A percentile compares a stretch with the other conserved stretches of the same genome.
Conservation (phyloP, 2,797 vertebrate species). For the Eulemur albifrons region DNA sequence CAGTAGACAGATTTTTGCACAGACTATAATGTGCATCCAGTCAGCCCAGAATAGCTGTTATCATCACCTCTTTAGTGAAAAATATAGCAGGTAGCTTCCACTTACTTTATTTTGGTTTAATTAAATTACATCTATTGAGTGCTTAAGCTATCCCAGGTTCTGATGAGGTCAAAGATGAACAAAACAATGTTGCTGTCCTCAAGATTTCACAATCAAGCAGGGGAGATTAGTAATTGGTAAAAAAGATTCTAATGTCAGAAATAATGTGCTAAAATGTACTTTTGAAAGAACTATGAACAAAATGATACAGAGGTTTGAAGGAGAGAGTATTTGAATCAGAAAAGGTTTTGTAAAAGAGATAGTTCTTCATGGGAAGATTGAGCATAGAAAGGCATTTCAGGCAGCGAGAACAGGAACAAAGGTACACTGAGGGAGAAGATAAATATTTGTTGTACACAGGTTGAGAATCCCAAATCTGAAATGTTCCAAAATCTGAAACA, state of each 20-base stretch:
- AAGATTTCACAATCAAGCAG: background rate
- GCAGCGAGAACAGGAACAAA: background rate
- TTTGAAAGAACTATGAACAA: background rate
- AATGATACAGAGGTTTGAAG: background rate
- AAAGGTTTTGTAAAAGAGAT: background rate
- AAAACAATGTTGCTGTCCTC: background rate
- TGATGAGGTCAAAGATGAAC: background rate
- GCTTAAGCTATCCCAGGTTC: background rate
- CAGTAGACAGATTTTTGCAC: background rate
- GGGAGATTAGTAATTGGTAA: background rate
- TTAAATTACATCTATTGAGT: background rate
- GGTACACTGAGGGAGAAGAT: background rate
- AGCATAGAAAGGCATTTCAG: background rate
- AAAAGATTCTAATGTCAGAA: background rate
- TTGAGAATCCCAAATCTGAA: background rate
- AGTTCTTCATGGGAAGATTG: background rate
- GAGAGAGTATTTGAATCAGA: background rate
- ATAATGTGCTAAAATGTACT: background rate
- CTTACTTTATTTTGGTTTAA: slow-evolving; percentile 32
- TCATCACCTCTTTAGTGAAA: background rate
- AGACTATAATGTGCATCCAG: background rate
- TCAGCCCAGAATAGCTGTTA: background rate
- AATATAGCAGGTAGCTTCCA: background rate
- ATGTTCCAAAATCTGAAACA: background rate
- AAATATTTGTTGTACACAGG: background rate